These are phyloP conservation scores for Trachops cirrhosus DNA, from an alignment of 2,797 vertebrate species.

Conservation along the genomic window DNA sequence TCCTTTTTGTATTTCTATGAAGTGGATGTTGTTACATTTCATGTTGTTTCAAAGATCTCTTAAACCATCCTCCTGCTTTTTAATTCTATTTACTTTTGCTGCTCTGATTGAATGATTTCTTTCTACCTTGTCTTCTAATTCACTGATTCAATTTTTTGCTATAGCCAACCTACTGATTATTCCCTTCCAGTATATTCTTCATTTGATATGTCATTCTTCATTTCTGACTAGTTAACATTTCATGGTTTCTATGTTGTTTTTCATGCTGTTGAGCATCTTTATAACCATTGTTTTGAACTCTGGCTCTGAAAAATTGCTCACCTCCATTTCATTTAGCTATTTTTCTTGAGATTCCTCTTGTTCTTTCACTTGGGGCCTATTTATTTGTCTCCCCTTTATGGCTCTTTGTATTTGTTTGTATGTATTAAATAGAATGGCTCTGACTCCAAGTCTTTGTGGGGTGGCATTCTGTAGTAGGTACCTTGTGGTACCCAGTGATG, in stretches of 20 bases:
- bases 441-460: background rate
- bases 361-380: background rate
- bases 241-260: background rate
- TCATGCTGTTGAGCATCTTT: background rate
- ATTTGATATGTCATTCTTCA: background rate
- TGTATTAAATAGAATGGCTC: background rate
- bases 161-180: background rate
- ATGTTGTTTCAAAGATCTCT: background rate
- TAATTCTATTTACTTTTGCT: background rate
- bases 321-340: background rate
- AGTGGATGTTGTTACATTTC: background rate
- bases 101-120: background rate
- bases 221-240: background rate
- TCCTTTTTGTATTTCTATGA: background rate
- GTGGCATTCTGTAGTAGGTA: background rate
- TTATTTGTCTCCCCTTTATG: background rate
- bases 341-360: background rate
- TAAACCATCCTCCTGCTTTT: background rate
- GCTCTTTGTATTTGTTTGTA: background rate
- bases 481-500: background rate
- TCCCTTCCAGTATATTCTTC: background rate
- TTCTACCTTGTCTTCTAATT: background rate
- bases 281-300: background rate
- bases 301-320: background rate
- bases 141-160: background rate